phyloP scores from a whole-genome alignment of 2,888 invertebrate genomes.

The Brenthis ino region DNA sequence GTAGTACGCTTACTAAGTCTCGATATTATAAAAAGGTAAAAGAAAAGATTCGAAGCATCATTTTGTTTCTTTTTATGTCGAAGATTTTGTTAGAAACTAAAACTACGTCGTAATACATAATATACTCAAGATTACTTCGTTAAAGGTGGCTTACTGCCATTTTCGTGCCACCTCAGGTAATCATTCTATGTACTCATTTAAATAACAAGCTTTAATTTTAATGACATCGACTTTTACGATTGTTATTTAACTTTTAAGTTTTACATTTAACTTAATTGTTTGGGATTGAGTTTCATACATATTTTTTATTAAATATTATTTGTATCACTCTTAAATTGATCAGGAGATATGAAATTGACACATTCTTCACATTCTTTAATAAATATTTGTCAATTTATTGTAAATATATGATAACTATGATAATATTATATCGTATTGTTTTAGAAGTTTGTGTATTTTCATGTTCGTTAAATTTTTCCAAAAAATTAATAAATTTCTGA shows the following conservation, averaged over 20 bases:
- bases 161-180: conserved; percentile 49
- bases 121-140: conserved; percentile 40
- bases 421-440: conserved; percentile 30
- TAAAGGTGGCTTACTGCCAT: conserved; percentile 54
- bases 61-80: background rate
- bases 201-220: conserved; percentile 37
- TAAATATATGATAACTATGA: conserved; percentile 34
- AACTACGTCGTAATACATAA: background rate
- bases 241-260: background rate
- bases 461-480: conserved; percentile 34
- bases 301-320: conserved; percentile 3
- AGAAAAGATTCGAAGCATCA: background rate
- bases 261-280: background rate
- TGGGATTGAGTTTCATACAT: background rate
- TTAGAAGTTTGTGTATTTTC: conserved; percentile 35
- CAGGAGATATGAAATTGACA: conserved; percentile 14
- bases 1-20: conserved; percentile 6
- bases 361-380: conserved; percentile 32
- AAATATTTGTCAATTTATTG: conserved; percentile 42
- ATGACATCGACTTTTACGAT: conserved; percentile 7
- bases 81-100: conserved; percentile 1
- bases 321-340: conserved; percentile 29
- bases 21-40: background rate
- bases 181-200: conserved; percentile 39
- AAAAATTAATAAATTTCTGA: conserved; percentile 63